Base-by-base conservation (phyloP, 1,140 invertebrate genomes). In the Drosophila kepulauana region DNA sequence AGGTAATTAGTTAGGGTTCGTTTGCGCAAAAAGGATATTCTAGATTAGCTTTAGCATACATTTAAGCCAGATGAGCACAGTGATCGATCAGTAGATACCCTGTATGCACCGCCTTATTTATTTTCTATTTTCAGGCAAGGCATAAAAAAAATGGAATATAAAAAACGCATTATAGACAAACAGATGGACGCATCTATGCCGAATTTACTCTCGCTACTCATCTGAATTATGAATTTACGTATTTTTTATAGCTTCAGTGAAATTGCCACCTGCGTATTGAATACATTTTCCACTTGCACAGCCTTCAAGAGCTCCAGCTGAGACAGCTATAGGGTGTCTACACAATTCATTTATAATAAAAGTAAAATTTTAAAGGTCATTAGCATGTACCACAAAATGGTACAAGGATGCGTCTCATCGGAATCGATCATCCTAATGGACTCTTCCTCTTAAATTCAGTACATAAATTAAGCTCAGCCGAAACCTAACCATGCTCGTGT, bases 1-100 rank as follows among this genome's bases (percentile, higher is more conserved):
- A 13, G 52, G 62, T 65, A 71, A 71, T 71, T 65, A 64, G 15
- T 64, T 38, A 25, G 68, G 51, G 28, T 35, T 57, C 54, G 54
- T 35, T 57, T 38, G 35, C 33, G 54, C 54, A 57, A 15, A 25
- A 57, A 38, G 54, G 35, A 57, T 57, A 33, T 41, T 57, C 13
- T 11, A 41, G 35, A 57, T 57, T 16, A 38, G 20, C 20, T 57
- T 57, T 57, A 20, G 7, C 54, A 57, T 20, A 25, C 35, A 41
- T 25, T 57, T 57, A 41, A 41, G 15, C 41, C 11, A 13, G 41
- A 3, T 43, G 7, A 6, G 16, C 38, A 41, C 35, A n/a, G 13
- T 57, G 33, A 57, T 41, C 6, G 54, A 57, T 35, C 33, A 20
- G 10, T 1, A 11, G 15, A 41, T 57, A 25, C 33, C 3, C 54